A percentile compares a stretch with the other conserved stretches of the same genome.
These are phyloP conservation scores for Tokudaia muenninki DNA, from an alignment of 2,797 vertebrate genomes.

Conservation along the genomic window DNA sequence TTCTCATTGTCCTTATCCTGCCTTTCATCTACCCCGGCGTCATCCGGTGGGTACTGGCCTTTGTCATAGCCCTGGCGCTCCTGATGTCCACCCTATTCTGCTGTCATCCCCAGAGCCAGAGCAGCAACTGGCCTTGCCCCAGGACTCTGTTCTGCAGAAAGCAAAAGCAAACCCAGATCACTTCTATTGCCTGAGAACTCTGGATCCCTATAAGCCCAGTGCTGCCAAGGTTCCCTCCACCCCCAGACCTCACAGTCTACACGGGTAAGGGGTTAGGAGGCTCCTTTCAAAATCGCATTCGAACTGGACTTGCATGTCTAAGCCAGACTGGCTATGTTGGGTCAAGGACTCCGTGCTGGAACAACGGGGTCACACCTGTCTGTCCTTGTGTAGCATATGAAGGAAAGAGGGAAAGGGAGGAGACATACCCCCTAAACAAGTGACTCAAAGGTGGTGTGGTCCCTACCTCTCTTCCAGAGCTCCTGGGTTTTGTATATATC, in stretches of 20 bases:
- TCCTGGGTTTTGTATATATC: not conserved
- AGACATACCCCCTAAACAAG: rapidly evolving
- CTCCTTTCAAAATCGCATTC: not conserved
- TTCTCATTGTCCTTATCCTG: slow-evolving; percentile 86
- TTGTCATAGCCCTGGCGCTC: slow-evolving; percentile 81
- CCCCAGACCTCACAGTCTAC: not conserved
- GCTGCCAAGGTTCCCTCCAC: rapidly evolving
- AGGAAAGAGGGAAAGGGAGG: not conserved
- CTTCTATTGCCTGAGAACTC: slow-evolving; percentile 82
- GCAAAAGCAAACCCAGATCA: slow-evolving; percentile 80
- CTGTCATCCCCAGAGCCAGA: slow-evolving; percentile 77
- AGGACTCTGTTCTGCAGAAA: slow-evolving; percentile 31
- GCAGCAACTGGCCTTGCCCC: slow-evolving; percentile 22
- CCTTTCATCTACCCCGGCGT: slow-evolving; percentile 84
- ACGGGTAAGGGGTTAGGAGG: not conserved
- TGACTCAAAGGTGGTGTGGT: not conserved
- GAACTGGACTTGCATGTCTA: not conserved
- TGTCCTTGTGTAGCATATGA: rapidly evolving
- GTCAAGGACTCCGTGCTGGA: not conserved
- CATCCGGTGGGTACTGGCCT: slow-evolving; percentile 85
- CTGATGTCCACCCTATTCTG: slow-evolving; percentile 86
- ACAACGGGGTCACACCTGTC: not conserved
- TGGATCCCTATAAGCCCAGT: rapidly evolving
- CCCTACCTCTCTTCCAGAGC: not conserved
- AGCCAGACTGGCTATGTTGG: not conserved